Evolutionary conservation across 2,797 vertebrate genomes (phyloP).

Genomic region (Tangara arthus): DNA sequence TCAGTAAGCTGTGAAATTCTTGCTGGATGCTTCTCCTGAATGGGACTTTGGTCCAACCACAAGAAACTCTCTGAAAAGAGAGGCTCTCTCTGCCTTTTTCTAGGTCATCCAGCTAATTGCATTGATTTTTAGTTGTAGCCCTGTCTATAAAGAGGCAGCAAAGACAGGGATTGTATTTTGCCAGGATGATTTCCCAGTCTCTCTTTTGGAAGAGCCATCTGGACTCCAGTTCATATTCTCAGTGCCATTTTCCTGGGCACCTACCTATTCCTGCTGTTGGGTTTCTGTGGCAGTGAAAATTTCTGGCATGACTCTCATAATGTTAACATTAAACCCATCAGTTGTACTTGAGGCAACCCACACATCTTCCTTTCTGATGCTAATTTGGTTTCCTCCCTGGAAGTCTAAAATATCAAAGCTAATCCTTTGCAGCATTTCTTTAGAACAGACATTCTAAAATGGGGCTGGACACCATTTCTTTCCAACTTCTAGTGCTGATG

Average conservation of each 20-base stretch:
- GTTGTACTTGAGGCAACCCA: slow-evolving; percentile 16
- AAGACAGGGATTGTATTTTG: background rate
- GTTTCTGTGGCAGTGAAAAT: slow-evolving; percentile 7
- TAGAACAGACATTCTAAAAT: slow-evolving; percentile 39
- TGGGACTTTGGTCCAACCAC: slow-evolving; percentile 16
- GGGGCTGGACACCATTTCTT: slow-evolving; percentile 25
- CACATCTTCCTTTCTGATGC: slow-evolving; percentile 24
- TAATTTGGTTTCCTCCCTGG: slow-evolving; percentile 41
- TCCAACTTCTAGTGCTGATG: slow-evolving; percentile 15
- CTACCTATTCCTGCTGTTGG: background rate
- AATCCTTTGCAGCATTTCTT: slow-evolving; percentile 22
- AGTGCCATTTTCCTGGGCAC: slow-evolving; percentile 43
- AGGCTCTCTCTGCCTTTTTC: slow-evolving; percentile 6
- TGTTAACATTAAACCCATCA: slow-evolving; percentile 39
- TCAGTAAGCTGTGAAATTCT: slow-evolving; percentile 52
- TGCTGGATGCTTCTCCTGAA: slow-evolving; percentile 27
- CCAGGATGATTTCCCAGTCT: background rate
- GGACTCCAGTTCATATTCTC: slow-evolving; percentile 33
- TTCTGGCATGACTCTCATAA: slow-evolving; percentile 33
- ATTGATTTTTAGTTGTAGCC: slow-evolving; percentile 5
- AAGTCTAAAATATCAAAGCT: slow-evolving; percentile 58
- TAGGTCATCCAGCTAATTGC: slow-evolving; percentile 35
- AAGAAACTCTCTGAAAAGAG: slow-evolving; percentile 19
- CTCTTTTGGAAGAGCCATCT: slow-evolving; percentile 24
- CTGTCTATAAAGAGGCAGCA: background rate